Percentiles rank a stretch among this genome's conserved stretches.
These are phyloP conservation scores for Acomys russatus DNA, from an alignment of 2,797 vertebrate genomes.

Conservation along the genomic window DNA sequence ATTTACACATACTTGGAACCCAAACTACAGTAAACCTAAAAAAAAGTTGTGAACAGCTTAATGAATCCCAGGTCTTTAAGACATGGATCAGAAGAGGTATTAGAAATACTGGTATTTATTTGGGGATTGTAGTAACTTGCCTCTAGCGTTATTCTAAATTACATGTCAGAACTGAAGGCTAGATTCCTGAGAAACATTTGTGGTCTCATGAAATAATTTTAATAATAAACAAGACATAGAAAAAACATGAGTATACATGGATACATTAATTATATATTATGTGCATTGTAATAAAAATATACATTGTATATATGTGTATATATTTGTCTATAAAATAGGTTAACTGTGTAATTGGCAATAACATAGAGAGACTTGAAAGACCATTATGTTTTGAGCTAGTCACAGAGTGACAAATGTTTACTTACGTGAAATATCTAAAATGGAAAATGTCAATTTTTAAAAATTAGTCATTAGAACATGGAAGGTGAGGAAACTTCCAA, in stretches of 20 bases:
- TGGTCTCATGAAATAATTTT: neutral
- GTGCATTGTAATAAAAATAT: neutral
- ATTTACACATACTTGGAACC: neutral
- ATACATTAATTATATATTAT: neutral
- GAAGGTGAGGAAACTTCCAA: neutral
- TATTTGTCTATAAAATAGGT: neutral
- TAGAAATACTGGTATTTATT: neutral
- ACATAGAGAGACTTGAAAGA: neutral
- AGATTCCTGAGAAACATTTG: neutral
- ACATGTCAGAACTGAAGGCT: neutral
- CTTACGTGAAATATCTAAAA: neutral
- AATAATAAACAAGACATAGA: neutral
- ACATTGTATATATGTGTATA: too few species aligned
- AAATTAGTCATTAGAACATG: too few species aligned
- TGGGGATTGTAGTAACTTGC: neutral
- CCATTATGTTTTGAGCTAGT: neutral
- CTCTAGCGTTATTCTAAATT: conserved; percentile 41
- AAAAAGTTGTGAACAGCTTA: conserved; percentile 15
- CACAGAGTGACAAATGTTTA: neutral
- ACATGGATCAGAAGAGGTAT: neutral
- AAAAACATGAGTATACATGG: neutral
- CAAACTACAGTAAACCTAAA: conserved; percentile 18
- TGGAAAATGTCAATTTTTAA: too few species aligned
- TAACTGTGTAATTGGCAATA: neutral
- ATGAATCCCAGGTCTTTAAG: neutral